Evolutionary conservation across 2,797 vertebrate genomes (phyloP), one percentile per base, ranked within the genome.

Genomic region (Picus viridis): DNA sequence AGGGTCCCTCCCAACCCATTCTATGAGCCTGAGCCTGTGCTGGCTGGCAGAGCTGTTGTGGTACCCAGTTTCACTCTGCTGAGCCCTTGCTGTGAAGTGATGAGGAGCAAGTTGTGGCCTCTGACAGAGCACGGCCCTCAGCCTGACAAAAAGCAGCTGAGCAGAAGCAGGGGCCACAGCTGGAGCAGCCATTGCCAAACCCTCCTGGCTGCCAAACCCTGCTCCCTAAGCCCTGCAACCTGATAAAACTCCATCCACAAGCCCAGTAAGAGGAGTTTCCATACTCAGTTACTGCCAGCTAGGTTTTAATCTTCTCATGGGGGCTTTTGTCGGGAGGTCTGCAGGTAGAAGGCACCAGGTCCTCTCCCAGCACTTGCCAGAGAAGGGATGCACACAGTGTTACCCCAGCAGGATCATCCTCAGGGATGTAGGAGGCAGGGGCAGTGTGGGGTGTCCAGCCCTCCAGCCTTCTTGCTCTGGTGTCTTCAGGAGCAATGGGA

Each of bases 241-340:
- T 6, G 88, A 32, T 78, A 74, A 83, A 85, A 27, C 12, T n/a
- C 2, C 2, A 64, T 71, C 85, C n/a, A 29, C 79, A 72, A 45
- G 63, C 54, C 19, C 70, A 68, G 49, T 70, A 83, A 88, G 58
- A 86, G 79, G 90, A 65, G 67, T 80, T 94, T 84, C 67, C 81
- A 80, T 53, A 10, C 57, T 22, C 69, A 72, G 76, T 88, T 88
- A 29, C 84, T 90, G 39, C 80, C 81, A 39, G 1, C 77, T 61
- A 26, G 29, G 32, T 91, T 92, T 86, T 92, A 89, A 91, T 71
- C 88, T 83, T 41, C 39, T 68, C 86, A 56, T 57, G 63, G 65
- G 36, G 34, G 17, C 78, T 90, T 89, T 82, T 93, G 83, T 85
- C 74, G 75, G 68, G 87, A 82, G 83, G 39, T 51, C 45, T 61